Percentiles rank a stretch among this genome's conserved stretches.
These are phyloP conservation scores for Cephus rjabovi DNA, from an alignment of 2,888 invertebrate species.

Conservation along the genomic window DNA sequence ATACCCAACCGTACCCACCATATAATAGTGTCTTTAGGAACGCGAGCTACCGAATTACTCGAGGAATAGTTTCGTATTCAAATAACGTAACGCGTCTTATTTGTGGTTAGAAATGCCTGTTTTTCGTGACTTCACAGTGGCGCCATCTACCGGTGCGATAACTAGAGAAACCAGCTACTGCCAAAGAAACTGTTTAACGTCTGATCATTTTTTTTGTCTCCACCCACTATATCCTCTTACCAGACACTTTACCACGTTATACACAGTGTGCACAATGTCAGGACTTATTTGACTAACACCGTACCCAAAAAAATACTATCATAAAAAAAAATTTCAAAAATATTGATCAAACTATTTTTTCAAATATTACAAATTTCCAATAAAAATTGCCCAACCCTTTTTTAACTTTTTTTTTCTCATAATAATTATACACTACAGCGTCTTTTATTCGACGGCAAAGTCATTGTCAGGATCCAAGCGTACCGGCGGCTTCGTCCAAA, in stretches of 20 bases:
- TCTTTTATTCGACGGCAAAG: background rate
- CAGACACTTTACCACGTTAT: background rate
- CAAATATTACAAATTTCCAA: background rate
- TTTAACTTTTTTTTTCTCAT: background rate
- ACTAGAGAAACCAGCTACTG: background rate
- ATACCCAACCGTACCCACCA: background rate
- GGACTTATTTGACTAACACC: background rate
- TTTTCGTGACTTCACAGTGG: background rate
- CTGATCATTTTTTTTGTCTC: background rate
- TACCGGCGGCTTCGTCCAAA: background rate
- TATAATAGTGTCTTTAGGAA: constrained; percentile 7
- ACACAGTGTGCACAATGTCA: background rate
- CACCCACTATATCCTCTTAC: background rate
- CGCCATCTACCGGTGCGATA: background rate
- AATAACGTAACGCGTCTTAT: constrained; percentile 16
- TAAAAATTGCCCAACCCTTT: background rate
- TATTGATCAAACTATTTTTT: background rate
- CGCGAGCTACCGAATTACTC: constrained; percentile 20
- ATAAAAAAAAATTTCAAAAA: background rate
- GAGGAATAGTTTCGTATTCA: constrained; percentile 20
- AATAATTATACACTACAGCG: background rate
- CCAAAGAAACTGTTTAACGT: background rate
- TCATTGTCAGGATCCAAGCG: background rate
- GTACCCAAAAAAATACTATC: background rate
- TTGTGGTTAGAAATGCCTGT: constrained; percentile 3